Base-by-base conservation (phyloP, 2,113 vertebrate genomes). In the Numenius arquata region DNA sequence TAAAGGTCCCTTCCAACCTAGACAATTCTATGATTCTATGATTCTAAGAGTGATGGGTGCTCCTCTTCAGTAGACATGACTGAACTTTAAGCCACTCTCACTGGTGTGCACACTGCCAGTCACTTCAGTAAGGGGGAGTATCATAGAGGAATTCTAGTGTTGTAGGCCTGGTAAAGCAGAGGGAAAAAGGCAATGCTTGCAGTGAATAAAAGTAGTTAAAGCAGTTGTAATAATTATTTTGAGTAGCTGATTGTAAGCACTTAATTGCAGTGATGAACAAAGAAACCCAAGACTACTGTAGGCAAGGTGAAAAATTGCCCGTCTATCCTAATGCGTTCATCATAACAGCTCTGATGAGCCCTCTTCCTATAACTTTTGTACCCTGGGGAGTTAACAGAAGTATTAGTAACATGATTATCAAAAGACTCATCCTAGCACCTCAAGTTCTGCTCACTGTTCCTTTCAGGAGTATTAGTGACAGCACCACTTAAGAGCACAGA, bases 401-500 rank as follows among this genome's bases (percentile, higher is more conserved):
- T 73, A 53, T 76, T 89, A 81, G 61, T 70, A 68, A 65, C 26
- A 62, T 38, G 65, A 41, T 25, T 93, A 76, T 79, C 66, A 92
- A 85, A 84, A 87, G 56, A 62, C 53, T 91, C 23, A 38, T 50
- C n/a, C 38, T 55, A 45, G 32, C 1, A 5, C 50, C 74, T 67
- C 58, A 0, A 0, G 85, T 70, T 32, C 58, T 55, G 41, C 23
- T 23, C 1, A 0, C 47, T 67, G 22, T 26, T 90, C 48, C 52
- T 85, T 85, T 88, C 63, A 70, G 71, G 48, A 62, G n/a, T 59
- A 30, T 73, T 89, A 62, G 58, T 89, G 94, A 89, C 81, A 92
- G 50, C 40, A 70, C 10, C 77, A 73, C 80, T 96, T 96, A 92
- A 89, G 92, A 96, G 89, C n/a, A 58, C 18, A 30, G 81, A 70